Percentiles rank a stretch among this genome's conserved stretches.
These are phyloP conservation scores for Meghimatium bilineatum DNA, from an alignment of 2,888 invertebrate genomes.

Conservation along the genomic window DNA sequence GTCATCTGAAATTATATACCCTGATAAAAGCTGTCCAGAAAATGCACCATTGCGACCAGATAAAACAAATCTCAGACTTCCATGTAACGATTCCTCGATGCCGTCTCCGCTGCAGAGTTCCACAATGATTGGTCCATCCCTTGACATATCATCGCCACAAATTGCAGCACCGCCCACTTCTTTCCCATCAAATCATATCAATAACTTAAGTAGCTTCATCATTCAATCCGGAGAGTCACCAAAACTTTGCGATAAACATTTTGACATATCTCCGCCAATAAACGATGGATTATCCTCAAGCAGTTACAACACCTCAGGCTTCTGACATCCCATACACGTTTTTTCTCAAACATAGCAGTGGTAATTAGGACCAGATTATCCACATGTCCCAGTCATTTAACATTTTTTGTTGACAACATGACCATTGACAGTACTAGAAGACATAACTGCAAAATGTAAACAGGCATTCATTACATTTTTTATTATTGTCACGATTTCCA, in stretches of 20 bases:
- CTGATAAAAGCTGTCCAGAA: background rate
- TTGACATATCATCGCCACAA: background rate
- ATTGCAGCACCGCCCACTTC: background rate
- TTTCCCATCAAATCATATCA: slow-evolving; percentile 10
- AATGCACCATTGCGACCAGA: background rate
- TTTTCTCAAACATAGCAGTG: no score
- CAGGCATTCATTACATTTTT: no score
- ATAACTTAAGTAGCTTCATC: background rate
- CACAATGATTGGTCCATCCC: background rate
- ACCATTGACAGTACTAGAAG: no score
- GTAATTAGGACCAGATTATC: no score
- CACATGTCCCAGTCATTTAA: no score
- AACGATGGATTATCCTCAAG: background rate
- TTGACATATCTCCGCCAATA: background rate
- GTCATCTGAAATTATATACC: background rate
- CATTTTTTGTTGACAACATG: no score
- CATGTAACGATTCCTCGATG: background rate
- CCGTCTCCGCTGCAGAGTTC: background rate
- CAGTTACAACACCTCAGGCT: background rate
- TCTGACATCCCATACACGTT: background rate
- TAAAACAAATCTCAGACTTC: slow-evolving; percentile 22
- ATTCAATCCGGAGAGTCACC: background rate
- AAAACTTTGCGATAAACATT: background rate
- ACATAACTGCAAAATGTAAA: no score
- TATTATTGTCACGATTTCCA: no score